Evolutionary conservation across 2,888 invertebrate genomes (phyloP).

Genomic region (Cheilosia pagana): DNA sequence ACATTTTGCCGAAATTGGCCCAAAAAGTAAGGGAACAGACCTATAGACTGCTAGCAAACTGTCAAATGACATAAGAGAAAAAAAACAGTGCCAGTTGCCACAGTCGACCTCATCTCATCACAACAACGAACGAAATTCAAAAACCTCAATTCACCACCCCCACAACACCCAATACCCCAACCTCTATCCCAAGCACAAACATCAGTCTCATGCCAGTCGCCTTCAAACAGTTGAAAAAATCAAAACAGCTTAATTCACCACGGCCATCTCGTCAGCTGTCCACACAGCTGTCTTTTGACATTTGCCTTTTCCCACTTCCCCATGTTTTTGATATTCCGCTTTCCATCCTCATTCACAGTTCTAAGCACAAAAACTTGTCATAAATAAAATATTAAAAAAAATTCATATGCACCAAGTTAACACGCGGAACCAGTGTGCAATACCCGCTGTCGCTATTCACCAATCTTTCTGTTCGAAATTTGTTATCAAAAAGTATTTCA

Average conservation of each 20-base stretch:
- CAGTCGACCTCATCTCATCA: no score
- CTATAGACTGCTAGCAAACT: no score
- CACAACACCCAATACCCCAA: neutral
- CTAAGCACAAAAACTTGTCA: conserved; percentile 9
- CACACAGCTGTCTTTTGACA: conserved; percentile 47
- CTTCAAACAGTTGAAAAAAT: neutral
- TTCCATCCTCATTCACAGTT: conserved; percentile 13
- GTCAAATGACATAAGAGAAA: no score
- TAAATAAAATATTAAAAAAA: conserved; percentile 7
- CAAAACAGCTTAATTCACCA: neutral
- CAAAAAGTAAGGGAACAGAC: no score
- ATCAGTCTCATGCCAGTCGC: no score
- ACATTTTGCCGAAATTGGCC: no score
- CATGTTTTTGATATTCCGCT: conserved; percentile 25
- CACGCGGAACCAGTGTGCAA: conserved; percentile 45
- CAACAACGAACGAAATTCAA: neutral
- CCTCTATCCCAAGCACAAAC: no score
- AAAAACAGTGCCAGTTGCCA: no score
- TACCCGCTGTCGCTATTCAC: neutral
- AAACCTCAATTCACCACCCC: neutral
- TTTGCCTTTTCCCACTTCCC: neutral
- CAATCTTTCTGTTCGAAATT: conserved; percentile 1
- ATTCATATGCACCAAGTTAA: conserved; percentile 9
- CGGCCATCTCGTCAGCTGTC: neutral
- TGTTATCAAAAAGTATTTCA: conserved; percentile 15